Percentiles rank a stretch among this genome's conserved stretches.
Evolutionary conservation across 2,113 vertebrate genomes (phyloP).

Genomic region (Panthera tigris): DNA sequence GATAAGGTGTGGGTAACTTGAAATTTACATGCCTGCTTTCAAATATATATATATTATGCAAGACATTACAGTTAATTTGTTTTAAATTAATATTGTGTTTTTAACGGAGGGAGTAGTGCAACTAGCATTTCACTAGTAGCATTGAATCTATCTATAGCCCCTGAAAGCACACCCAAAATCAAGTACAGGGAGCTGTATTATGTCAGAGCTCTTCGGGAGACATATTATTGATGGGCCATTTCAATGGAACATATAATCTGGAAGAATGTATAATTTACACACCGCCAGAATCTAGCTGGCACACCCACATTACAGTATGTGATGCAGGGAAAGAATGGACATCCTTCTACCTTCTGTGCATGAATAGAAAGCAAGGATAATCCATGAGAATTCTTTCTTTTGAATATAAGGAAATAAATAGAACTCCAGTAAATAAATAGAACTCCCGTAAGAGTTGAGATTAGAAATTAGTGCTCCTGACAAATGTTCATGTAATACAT

Average conservation of each 20-base stretch:
- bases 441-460: neutral
- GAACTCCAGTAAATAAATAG: neutral
- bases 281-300: neutral
- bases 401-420: neutral
- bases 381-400: neutral
- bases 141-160: neutral
- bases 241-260: neutral
- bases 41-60: neutral
- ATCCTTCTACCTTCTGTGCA: neutral
- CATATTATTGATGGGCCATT: neutral
- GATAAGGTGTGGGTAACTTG: neutral
- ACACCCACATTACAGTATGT: neutral
- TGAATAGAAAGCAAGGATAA: neutral
- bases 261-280: neutral
- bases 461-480: neutral
- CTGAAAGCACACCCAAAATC: neutral
- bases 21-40: neutral
- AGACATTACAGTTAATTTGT: neutral
- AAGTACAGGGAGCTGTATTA: neutral
- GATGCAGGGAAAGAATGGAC: neutral
- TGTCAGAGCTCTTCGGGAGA: neutral
- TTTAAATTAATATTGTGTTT: conserved; percentile 15
- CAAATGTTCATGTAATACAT: neutral
- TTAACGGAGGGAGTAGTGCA: neutral
- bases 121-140: neutral